Base-by-base conservation (phyloP, 2,888 invertebrate genomes). In the Meteorus cinctellus region DNA sequence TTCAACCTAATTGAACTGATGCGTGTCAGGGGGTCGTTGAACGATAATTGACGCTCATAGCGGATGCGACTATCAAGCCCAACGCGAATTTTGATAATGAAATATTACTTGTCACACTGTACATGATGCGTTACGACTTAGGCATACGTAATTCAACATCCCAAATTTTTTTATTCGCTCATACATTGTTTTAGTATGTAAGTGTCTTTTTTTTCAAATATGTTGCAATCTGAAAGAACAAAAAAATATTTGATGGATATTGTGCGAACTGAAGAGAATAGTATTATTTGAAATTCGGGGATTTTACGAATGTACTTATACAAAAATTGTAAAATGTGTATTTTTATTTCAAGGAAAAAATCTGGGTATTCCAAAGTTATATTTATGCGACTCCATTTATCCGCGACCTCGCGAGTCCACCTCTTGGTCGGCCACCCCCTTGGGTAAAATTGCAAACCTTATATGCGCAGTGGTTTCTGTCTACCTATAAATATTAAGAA, bases 401-500 rank as follows among this genome's bases (percentile, higher is more conserved):
- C 59, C 60, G 41, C 55, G 55, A 55, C 55, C 19, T 55, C 41
- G 19, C 55, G 19, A 55, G 55, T 55, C 55, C 55, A 55, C 55
- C 55, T 55, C 19, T 55, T 19, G 2, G 8, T 8, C n/a, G 55
- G 10, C 10, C 19, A 55, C 55, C 55, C 63, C 60, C 72, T 27
- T 66, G 69, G 48, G 12, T 60, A 68, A 66, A 72, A 77, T 70
- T 31, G 63, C 48, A 36, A 74, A 72, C 51, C 71, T 55, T 66
- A 41, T 41, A 60, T 41, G 24, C 29, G 27, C 27, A 27, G 65
- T 29, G 19, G 69, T 59, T 62, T 69, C 31, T 10, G 12, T 69
- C 27, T 45, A 60, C 60, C 62, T 81, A 84, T 86, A 86, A 86
- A 85, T 86, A 86, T 85, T 84, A 85, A 84, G 79, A 82, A 78